phyloP scores from a whole-genome alignment of 2,888 invertebrate species.

The Caenorhabditis virilis region DNA sequence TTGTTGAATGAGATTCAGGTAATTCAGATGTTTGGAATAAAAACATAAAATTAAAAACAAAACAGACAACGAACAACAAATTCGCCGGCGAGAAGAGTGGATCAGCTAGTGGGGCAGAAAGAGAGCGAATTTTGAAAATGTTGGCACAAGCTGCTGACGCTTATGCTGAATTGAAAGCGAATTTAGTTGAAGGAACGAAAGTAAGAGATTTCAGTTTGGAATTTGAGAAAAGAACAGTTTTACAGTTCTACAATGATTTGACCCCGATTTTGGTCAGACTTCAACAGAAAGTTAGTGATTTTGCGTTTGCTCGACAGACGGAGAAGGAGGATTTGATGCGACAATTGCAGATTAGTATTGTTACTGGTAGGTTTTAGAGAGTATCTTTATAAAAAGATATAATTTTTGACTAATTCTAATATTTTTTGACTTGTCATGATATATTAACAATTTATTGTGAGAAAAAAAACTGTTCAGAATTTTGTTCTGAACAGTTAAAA shows the following conservation, averaged over 20 bases:
- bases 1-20: constrained; percentile 75
- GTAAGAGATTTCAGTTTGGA: constrained; percentile 71
- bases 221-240: constrained; percentile 11
- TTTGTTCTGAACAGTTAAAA: too few relatives aligned
- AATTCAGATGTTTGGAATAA: background rate
- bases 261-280: constrained; percentile 85
- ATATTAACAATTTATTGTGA: too few relatives aligned
- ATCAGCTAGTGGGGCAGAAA: constrained; percentile 68
- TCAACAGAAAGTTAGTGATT: constrained; percentile 96
- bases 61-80: constrained; percentile 73
- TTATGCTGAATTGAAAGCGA: constrained; percentile 85
- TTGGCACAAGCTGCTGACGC: constrained; percentile 89
- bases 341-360: constrained; percentile 78
- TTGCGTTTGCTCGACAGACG: constrained; percentile 96
- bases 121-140: constrained; percentile 74
- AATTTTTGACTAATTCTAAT: too few relatives aligned
- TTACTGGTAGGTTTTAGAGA: constrained; percentile 45
- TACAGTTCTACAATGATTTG: constrained; percentile 74
- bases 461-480: too few relatives aligned
- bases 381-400: too few relatives aligned
- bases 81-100: constrained; percentile 76
- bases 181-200: constrained; percentile 92
- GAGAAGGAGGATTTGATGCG: constrained; percentile 97
- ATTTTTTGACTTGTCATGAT: too few relatives aligned
- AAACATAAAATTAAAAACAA: background rate